Conservation (phyloP, 2,113 vertebrate genomes). For the Myxocyprinus asiaticus region DNA sequence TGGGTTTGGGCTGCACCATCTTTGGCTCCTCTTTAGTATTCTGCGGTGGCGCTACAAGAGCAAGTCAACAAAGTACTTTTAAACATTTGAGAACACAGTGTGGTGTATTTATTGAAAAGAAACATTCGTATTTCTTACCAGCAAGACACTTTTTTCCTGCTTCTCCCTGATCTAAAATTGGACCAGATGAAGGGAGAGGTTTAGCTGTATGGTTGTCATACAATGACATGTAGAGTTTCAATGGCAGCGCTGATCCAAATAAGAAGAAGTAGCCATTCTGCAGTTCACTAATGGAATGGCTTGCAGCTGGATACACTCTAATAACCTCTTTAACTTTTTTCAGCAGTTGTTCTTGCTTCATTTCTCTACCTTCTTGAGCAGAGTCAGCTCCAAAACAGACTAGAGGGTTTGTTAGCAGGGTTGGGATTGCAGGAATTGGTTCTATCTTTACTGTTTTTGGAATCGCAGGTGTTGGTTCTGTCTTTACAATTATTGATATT, state of each 20-base stretch:
- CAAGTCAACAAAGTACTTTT: not conserved
- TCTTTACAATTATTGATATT: not conserved
- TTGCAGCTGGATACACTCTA: slow-evolving; percentile 33
- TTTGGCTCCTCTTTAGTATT: not conserved
- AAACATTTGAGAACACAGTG: not conserved
- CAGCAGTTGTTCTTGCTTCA: slow-evolving; percentile 63
- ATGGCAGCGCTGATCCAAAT: slow-evolving; percentile 59
- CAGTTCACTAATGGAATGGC: slow-evolving; percentile 60
- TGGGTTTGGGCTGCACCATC: not conserved
- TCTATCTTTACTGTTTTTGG: too few species aligned
- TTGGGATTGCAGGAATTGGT: too few species aligned
- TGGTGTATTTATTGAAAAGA: not conserved
- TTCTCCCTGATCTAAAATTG: not conserved
- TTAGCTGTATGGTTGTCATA: slow-evolving; percentile 53
- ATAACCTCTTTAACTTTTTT: slow-evolving; percentile 64
- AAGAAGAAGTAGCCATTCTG: slow-evolving; percentile 52
- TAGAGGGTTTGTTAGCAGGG: not conserved
- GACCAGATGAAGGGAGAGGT: not conserved
- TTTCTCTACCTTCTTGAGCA: not conserved
- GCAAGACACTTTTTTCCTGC: not conserved
- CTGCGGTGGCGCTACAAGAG: slow-evolving; percentile 17
- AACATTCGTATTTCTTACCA: slow-evolving; percentile 47
- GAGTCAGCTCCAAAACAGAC: not conserved
- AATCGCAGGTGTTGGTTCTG: not conserved
- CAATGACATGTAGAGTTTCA: slow-evolving; percentile 63